These are phyloP conservation scores for Melanostigma gelatinosum DNA, from an alignment of 2,113 vertebrate genomes.

Conservation along the genomic window DNA sequence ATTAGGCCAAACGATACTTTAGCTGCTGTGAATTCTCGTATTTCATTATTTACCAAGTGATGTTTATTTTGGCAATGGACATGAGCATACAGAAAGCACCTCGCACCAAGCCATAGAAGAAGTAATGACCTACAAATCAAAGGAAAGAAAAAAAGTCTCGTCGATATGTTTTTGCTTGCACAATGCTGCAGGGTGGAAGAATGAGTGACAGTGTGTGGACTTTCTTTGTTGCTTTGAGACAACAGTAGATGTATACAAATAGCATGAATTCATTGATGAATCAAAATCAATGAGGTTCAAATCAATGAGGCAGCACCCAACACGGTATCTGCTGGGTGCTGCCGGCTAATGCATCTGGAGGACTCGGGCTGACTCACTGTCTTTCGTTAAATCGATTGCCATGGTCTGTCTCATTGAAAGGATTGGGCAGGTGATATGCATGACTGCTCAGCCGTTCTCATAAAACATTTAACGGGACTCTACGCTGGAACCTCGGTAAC, in stretches of 20 bases:
- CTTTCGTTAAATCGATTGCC: conserved; percentile 43
- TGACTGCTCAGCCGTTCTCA: conserved; percentile 54
- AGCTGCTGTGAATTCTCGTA: background rate
- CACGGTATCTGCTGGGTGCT: conserved; percentile 3
- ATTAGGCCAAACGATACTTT: background rate
- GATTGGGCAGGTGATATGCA: conserved; percentile 47
- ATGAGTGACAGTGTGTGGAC: background rate
- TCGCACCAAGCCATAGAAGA: background rate
- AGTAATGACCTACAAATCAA: background rate
- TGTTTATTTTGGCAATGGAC: background rate
- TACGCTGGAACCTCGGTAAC: conserved; percentile 56
- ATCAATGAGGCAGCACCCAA: background rate
- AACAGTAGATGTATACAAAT: background rate
- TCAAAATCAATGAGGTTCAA: background rate
- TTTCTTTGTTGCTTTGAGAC: background rate
- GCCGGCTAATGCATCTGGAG: conserved; percentile 26
- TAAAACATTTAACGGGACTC: conserved; percentile 73
- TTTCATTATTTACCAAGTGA: too few relatives aligned
- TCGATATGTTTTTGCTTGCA: background rate
- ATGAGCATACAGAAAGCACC: background rate
- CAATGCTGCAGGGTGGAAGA: background rate
- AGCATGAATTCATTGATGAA: background rate
- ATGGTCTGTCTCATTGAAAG: conserved; percentile 32
- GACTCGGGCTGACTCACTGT: conserved; percentile 17
- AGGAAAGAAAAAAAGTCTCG: background rate